Conservation (phyloP, 2,888 invertebrate species). For the Macrostomum cliftonense region DNA sequence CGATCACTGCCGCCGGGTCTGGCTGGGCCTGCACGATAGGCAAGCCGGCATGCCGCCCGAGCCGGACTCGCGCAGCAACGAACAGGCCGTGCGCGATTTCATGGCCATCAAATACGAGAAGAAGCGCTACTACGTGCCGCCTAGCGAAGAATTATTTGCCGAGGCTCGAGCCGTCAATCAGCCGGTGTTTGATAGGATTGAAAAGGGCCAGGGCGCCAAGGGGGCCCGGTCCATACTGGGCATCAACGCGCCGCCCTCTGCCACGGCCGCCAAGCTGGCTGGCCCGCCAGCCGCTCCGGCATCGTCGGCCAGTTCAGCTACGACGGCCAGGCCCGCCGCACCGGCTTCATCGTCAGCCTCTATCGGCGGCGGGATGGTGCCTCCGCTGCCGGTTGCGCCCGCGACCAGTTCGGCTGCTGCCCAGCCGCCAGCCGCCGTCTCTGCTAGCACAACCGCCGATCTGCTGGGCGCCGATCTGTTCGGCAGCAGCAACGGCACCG, state of each 20-base stretch:
- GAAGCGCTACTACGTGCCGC: slow-evolving; percentile 50
- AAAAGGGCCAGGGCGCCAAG: background rate
- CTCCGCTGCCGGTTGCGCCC: too few relatives aligned
- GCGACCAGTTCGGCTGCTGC: too few relatives aligned
- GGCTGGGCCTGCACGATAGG: slow-evolving; percentile 63
- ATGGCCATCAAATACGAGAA: slow-evolving; percentile 86
- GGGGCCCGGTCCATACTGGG: background rate
- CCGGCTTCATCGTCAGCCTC: too few relatives aligned
- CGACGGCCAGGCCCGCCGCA: too few relatives aligned
- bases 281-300: slow-evolving; percentile 6
- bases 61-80: slow-evolving; percentile 53
- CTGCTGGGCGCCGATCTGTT: too few relatives aligned
- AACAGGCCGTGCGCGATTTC: slow-evolving; percentile 71
- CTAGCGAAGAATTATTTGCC: slow-evolving; percentile 36
- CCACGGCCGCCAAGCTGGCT: slow-evolving; percentile 15
- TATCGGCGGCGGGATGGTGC: too few relatives aligned
- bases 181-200: background rate
- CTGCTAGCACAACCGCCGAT: too few relatives aligned
- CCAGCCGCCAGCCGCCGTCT: too few relatives aligned
- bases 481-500: too few relatives aligned
- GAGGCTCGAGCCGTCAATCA: slow-evolving; percentile 27
- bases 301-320: background rate
- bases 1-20: slow-evolving; percentile 72
- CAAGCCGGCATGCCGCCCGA: slow-evolving; percentile 32
- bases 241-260: background rate